phyloP scores from a whole-genome alignment of 2,797 vertebrate species.

The Sebastes melanostomus region DNA sequence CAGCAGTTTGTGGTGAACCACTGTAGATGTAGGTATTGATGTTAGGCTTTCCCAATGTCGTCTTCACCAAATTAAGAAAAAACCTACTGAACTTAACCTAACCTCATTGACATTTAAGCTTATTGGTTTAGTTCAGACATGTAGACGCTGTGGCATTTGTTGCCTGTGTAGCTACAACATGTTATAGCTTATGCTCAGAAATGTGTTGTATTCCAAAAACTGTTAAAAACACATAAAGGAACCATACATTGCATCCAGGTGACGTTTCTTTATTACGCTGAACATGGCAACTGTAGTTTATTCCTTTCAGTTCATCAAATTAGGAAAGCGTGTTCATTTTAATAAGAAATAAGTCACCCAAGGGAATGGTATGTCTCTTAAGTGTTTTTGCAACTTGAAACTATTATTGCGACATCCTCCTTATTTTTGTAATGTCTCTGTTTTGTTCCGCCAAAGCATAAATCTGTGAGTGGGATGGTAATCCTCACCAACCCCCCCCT shows the following conservation, averaged over 20 bases:
- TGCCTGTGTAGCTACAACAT: background rate
- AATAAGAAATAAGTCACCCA: background rate
- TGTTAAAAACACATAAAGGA: background rate
- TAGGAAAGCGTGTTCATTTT: background rate
- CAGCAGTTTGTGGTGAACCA: background rate
- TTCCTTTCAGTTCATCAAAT: background rate
- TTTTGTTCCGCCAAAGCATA: background rate
- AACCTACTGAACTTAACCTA: background rate
- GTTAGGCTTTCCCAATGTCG: background rate
- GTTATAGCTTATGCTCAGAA: background rate
- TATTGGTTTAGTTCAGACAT: background rate
- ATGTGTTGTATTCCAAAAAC: background rate
- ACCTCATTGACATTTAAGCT: background rate
- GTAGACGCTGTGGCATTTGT: background rate
- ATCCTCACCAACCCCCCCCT: background rate
- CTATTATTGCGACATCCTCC: background rate
- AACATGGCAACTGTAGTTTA: background rate
- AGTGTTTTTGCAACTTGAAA: background rate
- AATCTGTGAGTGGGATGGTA: constrained; percentile 6
- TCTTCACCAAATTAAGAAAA: background rate
- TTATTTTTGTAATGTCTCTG: background rate
- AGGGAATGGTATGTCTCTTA: background rate
- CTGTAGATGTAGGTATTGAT: background rate
- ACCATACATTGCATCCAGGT: background rate
- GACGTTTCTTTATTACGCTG: background rate